Evolutionary conservation across 2,797 vertebrate species (phyloP).

Genomic region (Propithecus deckenii): DNA sequence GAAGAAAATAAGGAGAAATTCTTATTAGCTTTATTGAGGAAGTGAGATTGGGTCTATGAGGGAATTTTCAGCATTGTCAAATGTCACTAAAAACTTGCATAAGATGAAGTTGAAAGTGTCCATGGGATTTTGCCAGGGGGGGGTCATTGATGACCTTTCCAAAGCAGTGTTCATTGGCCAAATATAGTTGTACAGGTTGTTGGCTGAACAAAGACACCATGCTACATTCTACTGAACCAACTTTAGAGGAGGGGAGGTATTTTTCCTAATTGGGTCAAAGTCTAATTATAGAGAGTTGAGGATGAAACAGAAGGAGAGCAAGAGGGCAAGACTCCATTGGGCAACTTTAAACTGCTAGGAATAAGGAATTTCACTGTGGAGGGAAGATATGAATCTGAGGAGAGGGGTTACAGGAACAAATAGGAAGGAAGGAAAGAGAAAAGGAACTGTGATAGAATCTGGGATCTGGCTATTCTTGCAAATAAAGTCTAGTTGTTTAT

Average conservation of each 20-base stretch:
- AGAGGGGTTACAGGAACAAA: background rate
- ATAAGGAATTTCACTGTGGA: background rate
- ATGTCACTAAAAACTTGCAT: background rate
- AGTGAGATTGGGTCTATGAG: background rate
- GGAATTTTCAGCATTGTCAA: background rate
- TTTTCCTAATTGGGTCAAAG: background rate
- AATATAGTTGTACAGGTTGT: background rate
- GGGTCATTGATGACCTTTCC: background rate
- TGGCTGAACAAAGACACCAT: background rate
- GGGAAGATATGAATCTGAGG: background rate
- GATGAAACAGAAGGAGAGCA: background rate
- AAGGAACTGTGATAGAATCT: background rate
- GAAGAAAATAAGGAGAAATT: background rate
- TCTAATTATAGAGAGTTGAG: background rate
- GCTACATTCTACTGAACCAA: background rate
- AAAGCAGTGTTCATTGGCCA: background rate
- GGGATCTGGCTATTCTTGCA: background rate
- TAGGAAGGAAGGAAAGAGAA: background rate
- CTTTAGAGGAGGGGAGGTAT: background rate
- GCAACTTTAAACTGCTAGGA: background rate
- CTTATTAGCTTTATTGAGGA: background rate
- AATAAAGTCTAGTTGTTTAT: background rate
- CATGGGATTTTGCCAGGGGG: background rate
- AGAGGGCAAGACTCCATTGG: background rate
- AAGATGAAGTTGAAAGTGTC: background rate